A percentile compares a stretch with the other conserved stretches of the same genome.
phyloP scores from a whole-genome alignment of 2,113 vertebrate genomes.

The Cardinalis cardinalis region DNA sequence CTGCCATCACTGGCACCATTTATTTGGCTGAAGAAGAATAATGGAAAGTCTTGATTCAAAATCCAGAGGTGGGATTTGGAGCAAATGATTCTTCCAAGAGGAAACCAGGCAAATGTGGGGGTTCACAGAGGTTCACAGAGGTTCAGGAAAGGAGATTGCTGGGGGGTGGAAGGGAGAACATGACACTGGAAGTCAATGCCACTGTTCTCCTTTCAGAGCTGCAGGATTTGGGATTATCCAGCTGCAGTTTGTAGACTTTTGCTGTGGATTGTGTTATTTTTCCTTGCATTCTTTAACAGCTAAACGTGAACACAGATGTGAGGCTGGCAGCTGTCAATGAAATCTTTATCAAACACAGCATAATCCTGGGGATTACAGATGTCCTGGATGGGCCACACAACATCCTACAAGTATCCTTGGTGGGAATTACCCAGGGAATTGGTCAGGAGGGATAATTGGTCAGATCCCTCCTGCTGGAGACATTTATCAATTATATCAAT shows the following conservation, averaged over 20 bases:
- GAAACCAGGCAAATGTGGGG: neutral
- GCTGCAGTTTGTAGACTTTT: neutral
- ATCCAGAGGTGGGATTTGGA: neutral
- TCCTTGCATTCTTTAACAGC: conserved; percentile 15
- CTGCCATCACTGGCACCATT: neutral
- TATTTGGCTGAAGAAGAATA: neutral
- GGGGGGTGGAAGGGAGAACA: neutral
- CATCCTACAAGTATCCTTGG: conserved; percentile 68
- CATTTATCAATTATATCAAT: neutral
- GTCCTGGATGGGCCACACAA: conserved; percentile 51
- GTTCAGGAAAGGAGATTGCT: neutral
- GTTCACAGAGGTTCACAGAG: neutral
- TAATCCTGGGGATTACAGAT: conserved; percentile 75
- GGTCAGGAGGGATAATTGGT: neutral
- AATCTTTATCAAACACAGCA: conserved; percentile 63
- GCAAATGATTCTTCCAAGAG: neutral
- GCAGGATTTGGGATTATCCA: neutral
- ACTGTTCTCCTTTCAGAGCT: neutral
- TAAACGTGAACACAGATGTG: conserved; percentile 75
- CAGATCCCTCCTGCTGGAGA: neutral
- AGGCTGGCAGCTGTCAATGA: conserved; percentile 75
- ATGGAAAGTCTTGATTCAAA: neutral
- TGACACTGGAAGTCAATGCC: neutral
- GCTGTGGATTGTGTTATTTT: neutral
- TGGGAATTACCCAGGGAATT: neutral